These are phyloP conservation scores for Anneissia japonica DNA, from an alignment of 35 echinoderm and acorn worm species.

Conservation along the genomic window DNA sequence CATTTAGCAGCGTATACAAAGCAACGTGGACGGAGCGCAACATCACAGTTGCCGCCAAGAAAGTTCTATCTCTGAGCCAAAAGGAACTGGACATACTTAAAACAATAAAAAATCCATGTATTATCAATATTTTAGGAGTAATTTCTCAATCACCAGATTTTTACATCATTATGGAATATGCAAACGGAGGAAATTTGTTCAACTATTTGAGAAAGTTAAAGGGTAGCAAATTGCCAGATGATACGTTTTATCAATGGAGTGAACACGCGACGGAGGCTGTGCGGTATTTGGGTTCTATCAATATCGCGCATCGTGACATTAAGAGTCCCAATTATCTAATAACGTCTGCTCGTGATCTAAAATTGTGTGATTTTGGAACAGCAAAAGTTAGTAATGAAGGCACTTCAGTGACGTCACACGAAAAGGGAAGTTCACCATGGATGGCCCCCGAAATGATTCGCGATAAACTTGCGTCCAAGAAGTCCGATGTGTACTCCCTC, in stretches of 20 bases:
- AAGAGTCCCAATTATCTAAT: not conserved
- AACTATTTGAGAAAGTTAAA: not conserved
- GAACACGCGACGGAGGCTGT: not conserved
- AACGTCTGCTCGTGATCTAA: not conserved
- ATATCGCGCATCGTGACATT: not conserved
- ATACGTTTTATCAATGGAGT: not conserved
- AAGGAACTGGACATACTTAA: not conserved
- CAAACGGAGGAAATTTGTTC: not conserved
- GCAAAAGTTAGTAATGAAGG: not conserved
- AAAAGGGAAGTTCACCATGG: not conserved
- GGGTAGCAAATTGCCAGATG: not conserved
- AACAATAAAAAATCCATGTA: not conserved
- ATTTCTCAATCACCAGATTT: not conserved
- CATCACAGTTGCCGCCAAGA: not conserved
- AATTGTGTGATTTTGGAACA: not conserved
- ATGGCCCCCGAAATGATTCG: not conserved
- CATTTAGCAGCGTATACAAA: not conserved
- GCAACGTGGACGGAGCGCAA: not conserved
- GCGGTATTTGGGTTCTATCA: not conserved
- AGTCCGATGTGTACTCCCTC: not conserved
- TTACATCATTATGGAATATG: not conserved
- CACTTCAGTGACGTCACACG: not conserved
- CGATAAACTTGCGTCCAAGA: not conserved
- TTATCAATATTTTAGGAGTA: not conserved
- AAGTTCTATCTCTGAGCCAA: not conserved